Evolutionary conservation across 2,888 invertebrate genomes (phyloP), one percentile per base, ranked within the genome.

Genomic region (Drosophila mayaguana): DNA sequence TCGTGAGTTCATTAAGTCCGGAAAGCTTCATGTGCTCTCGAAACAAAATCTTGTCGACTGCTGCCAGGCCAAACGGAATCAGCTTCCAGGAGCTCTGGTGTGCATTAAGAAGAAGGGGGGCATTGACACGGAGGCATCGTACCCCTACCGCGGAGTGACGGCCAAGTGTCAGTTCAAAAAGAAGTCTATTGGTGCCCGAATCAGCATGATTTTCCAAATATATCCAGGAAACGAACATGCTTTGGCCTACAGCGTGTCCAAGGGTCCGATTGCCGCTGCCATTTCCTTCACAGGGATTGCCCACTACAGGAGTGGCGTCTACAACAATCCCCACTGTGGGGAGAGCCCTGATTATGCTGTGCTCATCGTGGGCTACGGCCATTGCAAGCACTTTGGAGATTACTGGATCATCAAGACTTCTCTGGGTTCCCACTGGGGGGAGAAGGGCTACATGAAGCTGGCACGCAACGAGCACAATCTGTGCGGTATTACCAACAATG

Each of bases 1-100:
- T 34, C 75, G 51, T 12, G 25, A 64, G 40, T 68, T 72, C n/a
- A 16, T 78, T 0, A 36, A 34, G 2, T 20, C 6, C 0, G 57
- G 72, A 4, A 43, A 28, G 7, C 12, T 72, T 54, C 4, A 7
- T 2, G 11, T 20, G 4, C 73, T 78, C 0, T 78, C 67, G n/a
- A 73, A 73, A n/a, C 75, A 75, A 28, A 55, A 74, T 7, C 34
- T 78, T 14, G 8, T 75, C 18, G 78, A 75, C 32, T 75, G 75
- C 14, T 55, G 65, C 46, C 14, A 1, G 0, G 0, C 1, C 0
- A 0, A 7, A 3, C 1, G 34, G 2, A 2, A 11, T 9, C 18
- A 2, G 0, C 18, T 48, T 6, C 16, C 20, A 2, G 2, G 1
- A 7, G 59, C 59, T 43, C 40, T 75, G 11, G 0, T 28, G 0